phyloP scores from a whole-genome alignment of 2,113 vertebrate species.

The Phocoena sinus region DNA sequence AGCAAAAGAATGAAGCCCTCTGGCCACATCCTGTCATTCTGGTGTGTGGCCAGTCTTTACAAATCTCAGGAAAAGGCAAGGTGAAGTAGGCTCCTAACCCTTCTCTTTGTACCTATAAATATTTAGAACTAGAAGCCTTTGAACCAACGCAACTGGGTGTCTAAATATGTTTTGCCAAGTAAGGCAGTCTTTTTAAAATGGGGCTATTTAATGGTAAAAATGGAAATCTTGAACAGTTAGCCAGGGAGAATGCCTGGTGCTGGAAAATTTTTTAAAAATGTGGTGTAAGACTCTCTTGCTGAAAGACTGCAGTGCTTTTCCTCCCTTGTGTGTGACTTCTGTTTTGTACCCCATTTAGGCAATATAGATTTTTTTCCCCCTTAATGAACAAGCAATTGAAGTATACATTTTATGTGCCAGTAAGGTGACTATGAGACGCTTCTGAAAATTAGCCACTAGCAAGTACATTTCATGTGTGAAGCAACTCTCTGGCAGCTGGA shows the following conservation, averaged over 20 bases:
- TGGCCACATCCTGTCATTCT: neutral
- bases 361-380: neutral
- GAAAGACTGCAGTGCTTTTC: neutral
- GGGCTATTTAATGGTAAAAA: neutral
- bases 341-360: neutral
- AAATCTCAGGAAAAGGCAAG: neutral
- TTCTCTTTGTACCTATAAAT: neutral
- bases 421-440: neutral
- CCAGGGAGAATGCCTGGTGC: neutral
- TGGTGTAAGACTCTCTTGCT: neutral
- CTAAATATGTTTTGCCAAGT: neutral
- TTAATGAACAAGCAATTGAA: neutral
- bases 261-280: neutral
- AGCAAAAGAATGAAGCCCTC: neutral
- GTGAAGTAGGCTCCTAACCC: neutral
- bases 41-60: neutral
- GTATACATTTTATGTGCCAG: neutral
- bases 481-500: slow-evolving; percentile 18
- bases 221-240: neutral
- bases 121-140: slow-evolving; percentile 11
- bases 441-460: slow-evolving; percentile 24
- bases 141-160: neutral
- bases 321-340: neutral
- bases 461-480: neutral
- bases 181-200: neutral